These are phyloP conservation scores for Sinocyclocheilus maitianheensis DNA, from an alignment of 2,113 vertebrate species.

Conservation along the genomic window DNA sequence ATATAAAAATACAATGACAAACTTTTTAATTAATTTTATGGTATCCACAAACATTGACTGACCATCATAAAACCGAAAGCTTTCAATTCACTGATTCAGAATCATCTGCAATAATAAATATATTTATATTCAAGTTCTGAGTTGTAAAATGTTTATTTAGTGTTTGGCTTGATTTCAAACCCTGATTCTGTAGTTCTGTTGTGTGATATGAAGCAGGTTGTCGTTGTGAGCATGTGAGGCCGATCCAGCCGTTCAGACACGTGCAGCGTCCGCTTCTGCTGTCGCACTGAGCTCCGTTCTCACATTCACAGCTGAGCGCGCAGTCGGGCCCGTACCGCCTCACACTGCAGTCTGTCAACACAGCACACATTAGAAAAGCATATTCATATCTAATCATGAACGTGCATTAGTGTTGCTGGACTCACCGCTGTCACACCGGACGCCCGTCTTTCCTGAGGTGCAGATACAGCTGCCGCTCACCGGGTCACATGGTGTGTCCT, in stretches of 20 bases:
- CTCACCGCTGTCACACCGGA: constrained; percentile 81
- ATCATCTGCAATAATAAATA: too few relatives aligned
- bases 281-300: constrained; percentile 76
- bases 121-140: too few relatives aligned
- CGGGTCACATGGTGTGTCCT: constrained; percentile 71
- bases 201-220: constrained; percentile 8
- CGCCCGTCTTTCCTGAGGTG: constrained; percentile 82
- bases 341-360: constrained; percentile 76
- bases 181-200: neutral
- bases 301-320: constrained; percentile 79
- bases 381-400: neutral
- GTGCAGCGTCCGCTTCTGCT: constrained; percentile 79
- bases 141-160: too few relatives aligned
- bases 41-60: too few relatives aligned
- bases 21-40: too few relatives aligned
- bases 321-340: constrained; percentile 83
- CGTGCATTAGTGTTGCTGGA: accelerated
- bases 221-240: constrained; percentile 84
- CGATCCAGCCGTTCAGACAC: constrained; percentile 77
- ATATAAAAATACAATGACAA: too few relatives aligned
- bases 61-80: too few relatives aligned
- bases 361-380: neutral
- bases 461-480: constrained; percentile 83
- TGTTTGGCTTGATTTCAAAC: neutral
- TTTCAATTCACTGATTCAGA: too few relatives aligned